phyloP scores from a whole-genome alignment of 1,140 invertebrate genomes.

The Scaptomyza hsui region DNA sequence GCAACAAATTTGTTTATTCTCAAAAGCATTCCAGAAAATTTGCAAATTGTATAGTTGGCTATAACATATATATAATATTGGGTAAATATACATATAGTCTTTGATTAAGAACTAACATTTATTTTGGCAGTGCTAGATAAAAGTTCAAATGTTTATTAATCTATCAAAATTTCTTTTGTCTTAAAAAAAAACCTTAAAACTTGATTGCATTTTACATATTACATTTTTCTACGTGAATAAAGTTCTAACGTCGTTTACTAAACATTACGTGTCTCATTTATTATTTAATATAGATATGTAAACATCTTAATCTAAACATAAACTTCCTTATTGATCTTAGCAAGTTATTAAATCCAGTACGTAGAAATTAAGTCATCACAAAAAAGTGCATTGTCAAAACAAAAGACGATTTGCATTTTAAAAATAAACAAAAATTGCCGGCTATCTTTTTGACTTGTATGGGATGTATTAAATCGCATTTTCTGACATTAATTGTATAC shows the following conservation, averaged over 20 bases:
- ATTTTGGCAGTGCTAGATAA: not conserved
- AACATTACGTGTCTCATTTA: too few species aligned
- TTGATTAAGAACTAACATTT: not conserved
- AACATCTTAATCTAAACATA: too few species aligned
- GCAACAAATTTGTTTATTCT: slow-evolving; percentile 19
- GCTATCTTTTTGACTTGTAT: not conserved
- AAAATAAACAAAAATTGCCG: not conserved
- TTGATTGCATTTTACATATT: too few species aligned
- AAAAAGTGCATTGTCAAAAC: not conserved
- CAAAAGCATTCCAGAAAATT: not conserved
- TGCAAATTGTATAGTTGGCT: not conserved
- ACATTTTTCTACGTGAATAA: too few species aligned
- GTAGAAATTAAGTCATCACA: too few species aligned
- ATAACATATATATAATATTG: not conserved
- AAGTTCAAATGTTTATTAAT: not conserved
- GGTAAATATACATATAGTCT: too few species aligned
- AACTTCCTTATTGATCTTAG: too few species aligned
- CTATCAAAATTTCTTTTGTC: too few species aligned
- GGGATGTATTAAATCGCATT: not conserved
- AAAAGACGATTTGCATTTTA: not conserved
- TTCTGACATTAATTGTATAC: slow-evolving; percentile 20
- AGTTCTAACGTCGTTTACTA: too few species aligned
- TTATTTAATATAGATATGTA: too few species aligned
- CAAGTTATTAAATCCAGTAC: too few species aligned
- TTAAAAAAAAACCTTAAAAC: too few species aligned